A percentile compares a stretch with the other conserved stretches of the same genome.
Evolutionary conservation across 1,140 invertebrate species (phyloP).

Genomic region (Lethrus apterus): DNA sequence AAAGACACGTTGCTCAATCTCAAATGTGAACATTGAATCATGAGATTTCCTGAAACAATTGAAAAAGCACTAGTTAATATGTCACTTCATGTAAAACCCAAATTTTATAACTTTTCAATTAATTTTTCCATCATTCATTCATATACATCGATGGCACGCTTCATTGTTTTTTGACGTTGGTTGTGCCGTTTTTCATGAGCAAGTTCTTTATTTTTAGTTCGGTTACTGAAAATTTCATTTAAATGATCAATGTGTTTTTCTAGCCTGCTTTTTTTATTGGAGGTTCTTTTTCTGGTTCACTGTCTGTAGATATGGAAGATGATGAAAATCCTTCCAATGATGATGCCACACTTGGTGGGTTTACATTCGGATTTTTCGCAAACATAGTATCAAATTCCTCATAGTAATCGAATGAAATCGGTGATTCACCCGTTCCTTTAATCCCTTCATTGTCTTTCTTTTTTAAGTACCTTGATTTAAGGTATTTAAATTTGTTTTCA

Average conservation of each 20-base stretch:
- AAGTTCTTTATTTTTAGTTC: slow-evolving; percentile 4
- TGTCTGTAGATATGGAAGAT: no score
- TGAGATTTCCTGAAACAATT: no score
- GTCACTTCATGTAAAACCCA: background rate
- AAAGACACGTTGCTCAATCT: no score
- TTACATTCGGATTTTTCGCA: slow-evolving; percentile 12
- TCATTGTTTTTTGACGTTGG: background rate
- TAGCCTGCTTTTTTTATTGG: background rate
- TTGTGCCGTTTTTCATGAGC: slow-evolving; percentile 2
- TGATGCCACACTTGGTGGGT: slow-evolving; percentile 13
- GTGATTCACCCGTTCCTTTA: slow-evolving; percentile 5
- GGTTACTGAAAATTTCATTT: background rate
- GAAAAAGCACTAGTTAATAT: no score
- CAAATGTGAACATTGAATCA: no score
- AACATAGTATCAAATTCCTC: slow-evolving; percentile 18
- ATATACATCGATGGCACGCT: slow-evolving; percentile 5
- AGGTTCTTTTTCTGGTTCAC: background rate
- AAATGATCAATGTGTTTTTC: background rate
- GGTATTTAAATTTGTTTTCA: slow-evolving; percentile 11
- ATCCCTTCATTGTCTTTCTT: slow-evolving; percentile 11
- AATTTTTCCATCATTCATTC: slow-evolving; percentile 4
- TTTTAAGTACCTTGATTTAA: slow-evolving; percentile 10
- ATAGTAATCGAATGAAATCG: slow-evolving; percentile 10
- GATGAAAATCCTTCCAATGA: background rate
- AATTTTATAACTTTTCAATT: slow-evolving; percentile 5